A percentile compares a stretch with the other conserved stretches of the same genome.
Evolutionary conservation across 1,140 invertebrate species (phyloP).

Genomic region (Hormaphis cornu): DNA sequence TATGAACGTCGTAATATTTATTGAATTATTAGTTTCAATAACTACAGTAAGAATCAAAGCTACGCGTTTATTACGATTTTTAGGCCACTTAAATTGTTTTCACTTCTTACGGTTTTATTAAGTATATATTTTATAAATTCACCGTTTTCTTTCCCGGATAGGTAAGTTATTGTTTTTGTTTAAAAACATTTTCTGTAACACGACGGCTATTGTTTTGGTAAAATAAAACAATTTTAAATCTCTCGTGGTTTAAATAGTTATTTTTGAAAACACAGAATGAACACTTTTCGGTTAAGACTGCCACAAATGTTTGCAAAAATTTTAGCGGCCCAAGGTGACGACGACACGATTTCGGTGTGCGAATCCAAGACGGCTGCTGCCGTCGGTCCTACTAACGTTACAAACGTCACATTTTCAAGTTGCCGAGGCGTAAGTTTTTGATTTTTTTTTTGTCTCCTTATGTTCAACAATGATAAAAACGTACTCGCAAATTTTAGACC

Average conservation of each 20-base stretch:
- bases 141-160: too few relatives aligned
- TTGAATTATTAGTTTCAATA: too few relatives aligned
- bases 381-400: too few relatives aligned
- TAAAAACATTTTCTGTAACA: too few relatives aligned
- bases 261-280: background rate
- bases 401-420: background rate
- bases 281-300: slow-evolving; percentile 1
- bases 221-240: background rate
- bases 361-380: background rate
- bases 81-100: too few relatives aligned
- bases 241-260: background rate
- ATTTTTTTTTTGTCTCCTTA: background rate
- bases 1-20: too few relatives aligned
- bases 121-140: too few relatives aligned
- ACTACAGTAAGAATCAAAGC: too few relatives aligned
- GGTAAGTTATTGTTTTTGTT: too few relatives aligned
- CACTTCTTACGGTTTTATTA: too few relatives aligned
- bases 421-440: background rate
- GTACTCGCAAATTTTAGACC: background rate
- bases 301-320: background rate
- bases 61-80: too few relatives aligned
- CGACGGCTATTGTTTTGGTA: too few relatives aligned
- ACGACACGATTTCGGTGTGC: background rate
- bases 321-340: background rate
- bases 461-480: background rate